Evolutionary conservation across 2,113 vertebrate species (phyloP).

Genomic region (Alexandromys fortis): DNA sequence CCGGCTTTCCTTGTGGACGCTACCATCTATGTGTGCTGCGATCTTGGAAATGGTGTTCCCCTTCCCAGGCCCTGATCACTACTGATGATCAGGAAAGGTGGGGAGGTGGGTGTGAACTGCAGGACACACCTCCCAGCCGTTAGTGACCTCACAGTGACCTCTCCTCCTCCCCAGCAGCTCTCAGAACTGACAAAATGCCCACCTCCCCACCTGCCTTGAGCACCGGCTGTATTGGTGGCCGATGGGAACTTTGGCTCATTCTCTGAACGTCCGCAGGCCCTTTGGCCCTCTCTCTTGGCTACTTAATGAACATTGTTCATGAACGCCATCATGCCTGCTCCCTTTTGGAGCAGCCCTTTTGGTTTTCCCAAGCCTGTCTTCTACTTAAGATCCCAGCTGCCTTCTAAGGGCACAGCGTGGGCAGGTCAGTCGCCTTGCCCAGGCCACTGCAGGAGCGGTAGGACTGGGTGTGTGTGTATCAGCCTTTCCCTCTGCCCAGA

Average conservation of each 20-base stretch:
- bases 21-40: neutral
- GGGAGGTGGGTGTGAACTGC: neutral
- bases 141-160: neutral
- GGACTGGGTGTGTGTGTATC: neutral
- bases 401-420: neutral
- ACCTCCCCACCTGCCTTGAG: neutral
- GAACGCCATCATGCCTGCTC: neutral
- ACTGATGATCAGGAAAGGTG: neutral
- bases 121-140: neutral
- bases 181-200: neutral
- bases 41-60: neutral
- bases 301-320: neutral
- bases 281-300: neutral
- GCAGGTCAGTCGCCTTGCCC: neutral
- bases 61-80: neutral
- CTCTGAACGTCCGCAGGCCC: neutral
- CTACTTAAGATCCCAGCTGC: neutral
- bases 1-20: neutral
- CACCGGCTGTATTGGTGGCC: neutral
- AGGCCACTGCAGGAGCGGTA: neutral
- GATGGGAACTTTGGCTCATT: neutral
- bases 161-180: neutral
- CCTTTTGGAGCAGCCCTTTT: no score
- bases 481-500: neutral
- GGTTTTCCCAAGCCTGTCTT: neutral